Percentiles rank a stretch among this genome's conserved stretches.
Evolutionary conservation across 2,888 invertebrate species (phyloP).

Genomic region (Netelia melanura): DNA sequence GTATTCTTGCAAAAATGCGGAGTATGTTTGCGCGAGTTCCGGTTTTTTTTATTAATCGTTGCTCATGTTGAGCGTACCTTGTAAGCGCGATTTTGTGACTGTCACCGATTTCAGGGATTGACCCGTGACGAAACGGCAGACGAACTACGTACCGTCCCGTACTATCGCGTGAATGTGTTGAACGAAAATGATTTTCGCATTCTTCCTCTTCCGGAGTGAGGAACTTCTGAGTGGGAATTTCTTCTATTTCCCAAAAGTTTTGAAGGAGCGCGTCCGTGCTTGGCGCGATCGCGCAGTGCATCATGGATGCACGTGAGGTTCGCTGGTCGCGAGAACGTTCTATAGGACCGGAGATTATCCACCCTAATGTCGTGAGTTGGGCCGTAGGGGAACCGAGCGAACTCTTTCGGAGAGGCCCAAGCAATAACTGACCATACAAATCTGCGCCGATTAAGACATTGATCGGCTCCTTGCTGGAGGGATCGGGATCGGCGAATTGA

Average conservation of each 20-base stretch:
- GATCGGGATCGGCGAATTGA: slow-evolving; percentile 36
- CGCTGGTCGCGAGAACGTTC: not conserved
- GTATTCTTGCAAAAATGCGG: slow-evolving; percentile 64
- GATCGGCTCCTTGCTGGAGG: slow-evolving; percentile 2
- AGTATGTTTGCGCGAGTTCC: slow-evolving; percentile 53
- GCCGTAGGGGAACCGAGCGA: slow-evolving; percentile 29
- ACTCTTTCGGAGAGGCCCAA: slow-evolving; percentile 24
- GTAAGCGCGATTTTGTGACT: slow-evolving; percentile 70
- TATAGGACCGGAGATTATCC: slow-evolving; percentile 57
- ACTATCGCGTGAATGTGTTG: slow-evolving; percentile 65
- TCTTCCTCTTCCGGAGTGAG: slow-evolving; percentile 66
- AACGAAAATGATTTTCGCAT: slow-evolving; percentile 71
- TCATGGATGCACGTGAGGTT: not conserved
- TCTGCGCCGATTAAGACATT: slow-evolving; percentile 52
- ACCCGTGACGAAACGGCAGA: slow-evolving; percentile 70
- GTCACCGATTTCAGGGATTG: slow-evolving; percentile 61
- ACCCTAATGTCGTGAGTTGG: slow-evolving; percentile 58
- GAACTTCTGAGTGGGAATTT: slow-evolving; percentile 54
- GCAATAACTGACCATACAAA: slow-evolving; percentile 40
- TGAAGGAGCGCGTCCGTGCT: slow-evolving; percentile 4
- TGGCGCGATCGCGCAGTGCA: slow-evolving; percentile 13
- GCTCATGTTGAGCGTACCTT: slow-evolving; percentile 71
- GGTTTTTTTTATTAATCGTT: slow-evolving; percentile 61
- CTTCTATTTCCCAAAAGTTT: slow-evolving; percentile 74
- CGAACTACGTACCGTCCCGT: slow-evolving; percentile 73